Evolutionary conservation across 2,113 vertebrate genomes (phyloP), one percentile per base, ranked within the genome.

Genomic region (Sus scrofa): DNA sequence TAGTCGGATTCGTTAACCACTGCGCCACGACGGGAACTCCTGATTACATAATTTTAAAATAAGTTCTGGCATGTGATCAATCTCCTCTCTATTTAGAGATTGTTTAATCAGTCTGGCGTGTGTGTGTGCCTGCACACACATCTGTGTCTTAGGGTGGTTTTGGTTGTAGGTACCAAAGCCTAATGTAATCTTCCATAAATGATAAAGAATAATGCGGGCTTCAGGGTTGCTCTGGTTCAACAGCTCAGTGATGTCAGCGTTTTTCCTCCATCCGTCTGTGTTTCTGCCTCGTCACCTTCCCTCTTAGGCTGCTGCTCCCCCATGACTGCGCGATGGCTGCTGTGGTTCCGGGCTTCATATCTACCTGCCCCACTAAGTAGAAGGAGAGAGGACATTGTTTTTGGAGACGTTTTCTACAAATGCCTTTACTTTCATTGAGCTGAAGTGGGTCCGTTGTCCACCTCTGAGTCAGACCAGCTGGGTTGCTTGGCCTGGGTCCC

Each of bases 11-110:
- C n/a, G n/a, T n/a, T n/a, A n/a, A n/a, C n/a, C n/a, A n/a, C n/a
- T n/a, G n/a, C n/a, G n/a, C n/a, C n/a, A n/a, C n/a, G n/a, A n/a
- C n/a, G n/a, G n/a, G n/a, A n/a, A n/a, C n/a, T n/a, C n/a, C n/a
- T 11, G 15, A 13, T 52, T 67, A 34, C 1, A 20, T 39, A 27
- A 39, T 70, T 78, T 91, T 68, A 60, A 95, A 70, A 89, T 78
- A 89, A 86, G 37, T 92, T 79, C 14, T 34, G 50, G 34, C 15
- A 15, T 75, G 13, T 65, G 7, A 26, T 60, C 26, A 32, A 19
- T 50, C 90, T 91, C 39, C 32, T 88, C 0, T 71, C 15, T 78
- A 30, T 62, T 83, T 96, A 67, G 63, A 95, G 39, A 14, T 75
- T 77, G 58, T 37, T 82, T 82, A 92, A 24, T 95, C 39, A 27